phyloP scores from a whole-genome alignment of 2,797 vertebrate species.

The Brachyrhaphis roseni region DNA sequence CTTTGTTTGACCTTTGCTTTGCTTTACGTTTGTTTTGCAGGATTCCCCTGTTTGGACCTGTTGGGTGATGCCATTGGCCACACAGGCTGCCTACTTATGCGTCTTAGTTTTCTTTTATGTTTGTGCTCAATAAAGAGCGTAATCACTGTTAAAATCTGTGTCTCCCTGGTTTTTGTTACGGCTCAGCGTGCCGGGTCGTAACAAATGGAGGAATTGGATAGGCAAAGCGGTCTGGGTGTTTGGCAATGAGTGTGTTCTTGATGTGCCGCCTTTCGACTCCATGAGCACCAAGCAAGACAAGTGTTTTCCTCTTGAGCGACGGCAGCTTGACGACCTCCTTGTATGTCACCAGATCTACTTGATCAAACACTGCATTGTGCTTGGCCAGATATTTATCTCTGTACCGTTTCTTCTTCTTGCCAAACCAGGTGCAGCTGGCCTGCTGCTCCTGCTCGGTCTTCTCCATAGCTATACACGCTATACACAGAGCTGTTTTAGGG shows the following conservation, averaged over 20 bases:
- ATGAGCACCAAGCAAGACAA: constrained; percentile 86
- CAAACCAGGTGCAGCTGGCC: constrained; percentile 98
- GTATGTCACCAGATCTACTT: constrained; percentile 99
- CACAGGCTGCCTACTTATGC: no score
- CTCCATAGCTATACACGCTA: constrained; percentile 94
- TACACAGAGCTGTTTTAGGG: constrained; percentile 74
- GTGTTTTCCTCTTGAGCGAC: constrained; percentile 98
- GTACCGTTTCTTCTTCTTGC: constrained; percentile 99
- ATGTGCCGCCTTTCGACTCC: constrained; percentile 97
- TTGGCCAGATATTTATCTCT: constrained; percentile 99
- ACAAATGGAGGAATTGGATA: constrained; percentile 90
- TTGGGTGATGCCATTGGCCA: no score
- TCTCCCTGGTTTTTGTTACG: no score
- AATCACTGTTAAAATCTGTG: no score
- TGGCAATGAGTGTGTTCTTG: constrained; percentile 98
- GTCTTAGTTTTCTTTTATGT: no score
- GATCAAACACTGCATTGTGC: constrained; percentile 99
- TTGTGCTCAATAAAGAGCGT: no score
- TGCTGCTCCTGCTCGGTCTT: constrained; percentile 99
- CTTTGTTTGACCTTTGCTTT: no score
- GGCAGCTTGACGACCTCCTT: constrained; percentile 81
- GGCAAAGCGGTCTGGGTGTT: constrained; percentile 97
- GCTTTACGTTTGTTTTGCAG: no score
- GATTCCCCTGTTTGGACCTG: no score
- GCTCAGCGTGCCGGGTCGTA: no score